These are phyloP conservation scores for Aphelenchoides bicaudatus DNA, from an alignment of 2,888 invertebrate genomes.

Conservation along the genomic window DNA sequence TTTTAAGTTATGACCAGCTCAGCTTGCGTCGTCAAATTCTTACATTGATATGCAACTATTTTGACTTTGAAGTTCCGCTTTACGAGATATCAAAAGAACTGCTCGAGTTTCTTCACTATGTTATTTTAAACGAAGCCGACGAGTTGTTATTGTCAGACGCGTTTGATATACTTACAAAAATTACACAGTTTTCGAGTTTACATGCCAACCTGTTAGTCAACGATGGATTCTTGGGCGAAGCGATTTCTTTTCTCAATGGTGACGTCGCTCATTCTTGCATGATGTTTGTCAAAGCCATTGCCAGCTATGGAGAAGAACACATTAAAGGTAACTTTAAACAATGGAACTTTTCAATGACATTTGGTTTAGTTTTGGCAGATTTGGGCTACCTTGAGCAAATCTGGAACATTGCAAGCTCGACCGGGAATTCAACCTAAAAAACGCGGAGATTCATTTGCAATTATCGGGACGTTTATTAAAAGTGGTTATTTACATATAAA, in stretches of 20 bases:
- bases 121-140: constrained; percentile 4
- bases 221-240: not conserved
- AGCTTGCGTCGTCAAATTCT: not conserved
- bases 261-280: not conserved
- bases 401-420: not conserved
- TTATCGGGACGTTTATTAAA: not conserved
- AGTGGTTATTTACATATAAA: not conserved
- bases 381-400: too few species aligned
- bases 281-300: not conserved
- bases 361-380: too few species aligned
- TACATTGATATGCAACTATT: constrained; percentile 7
- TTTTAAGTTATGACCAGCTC: not conserved
- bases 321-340: not conserved
- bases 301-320: not conserved
- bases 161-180: constrained; percentile 7
- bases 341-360: not conserved
- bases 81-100: not conserved
- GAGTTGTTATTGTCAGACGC: constrained; percentile 5
- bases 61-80: not conserved
- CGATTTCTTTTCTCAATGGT: not conserved
- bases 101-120: not conserved
- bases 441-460: not conserved
- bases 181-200: not conserved
- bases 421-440: not conserved
- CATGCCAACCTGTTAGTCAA: not conserved